Percentiles rank a stretch among this genome's conserved stretches.
Conservation (phyloP, 1,140 invertebrate genomes). For the Rhyzopertha dominica region DNA sequence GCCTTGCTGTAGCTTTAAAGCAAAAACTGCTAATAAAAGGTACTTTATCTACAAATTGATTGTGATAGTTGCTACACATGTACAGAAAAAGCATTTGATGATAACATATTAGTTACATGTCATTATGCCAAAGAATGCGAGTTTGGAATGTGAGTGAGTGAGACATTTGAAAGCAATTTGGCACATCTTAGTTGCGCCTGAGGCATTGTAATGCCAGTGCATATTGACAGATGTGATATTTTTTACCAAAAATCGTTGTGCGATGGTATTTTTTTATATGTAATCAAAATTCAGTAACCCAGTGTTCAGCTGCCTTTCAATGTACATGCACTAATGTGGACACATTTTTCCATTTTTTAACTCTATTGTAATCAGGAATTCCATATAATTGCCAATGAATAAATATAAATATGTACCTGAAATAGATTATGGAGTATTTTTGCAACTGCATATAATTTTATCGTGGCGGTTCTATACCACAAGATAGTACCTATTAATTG, state of each 20-base stretch:
- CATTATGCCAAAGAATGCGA: constrained; percentile 36
- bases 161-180: constrained; percentile 42
- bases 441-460: no score
- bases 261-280: constrained; percentile 2
- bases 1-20: constrained; percentile 33
- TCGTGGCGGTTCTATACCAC: no score
- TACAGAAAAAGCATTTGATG: constrained; percentile 20
- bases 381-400: no score
- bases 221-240: constrained; percentile 22
- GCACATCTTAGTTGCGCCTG: constrained; percentile 35
- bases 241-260: constrained; percentile 10
- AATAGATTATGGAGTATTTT: no score
- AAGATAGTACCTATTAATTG: no score
- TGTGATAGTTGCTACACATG: constrained; percentile 28
- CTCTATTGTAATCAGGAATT: no score
- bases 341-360: no score
- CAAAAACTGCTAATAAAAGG: constrained; percentile 36
- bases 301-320: constrained; percentile 4
- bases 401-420: no score
- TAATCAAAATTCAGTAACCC: constrained; percentile 3
- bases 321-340: no score
- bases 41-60: constrained; percentile 25
- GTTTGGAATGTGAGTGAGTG: constrained; percentile 36
- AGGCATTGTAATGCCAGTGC: constrained; percentile 25
- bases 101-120: constrained; percentile 22